Base-by-base conservation (phyloP, 2,888 invertebrate species). In the Abrostola triplasia region DNA sequence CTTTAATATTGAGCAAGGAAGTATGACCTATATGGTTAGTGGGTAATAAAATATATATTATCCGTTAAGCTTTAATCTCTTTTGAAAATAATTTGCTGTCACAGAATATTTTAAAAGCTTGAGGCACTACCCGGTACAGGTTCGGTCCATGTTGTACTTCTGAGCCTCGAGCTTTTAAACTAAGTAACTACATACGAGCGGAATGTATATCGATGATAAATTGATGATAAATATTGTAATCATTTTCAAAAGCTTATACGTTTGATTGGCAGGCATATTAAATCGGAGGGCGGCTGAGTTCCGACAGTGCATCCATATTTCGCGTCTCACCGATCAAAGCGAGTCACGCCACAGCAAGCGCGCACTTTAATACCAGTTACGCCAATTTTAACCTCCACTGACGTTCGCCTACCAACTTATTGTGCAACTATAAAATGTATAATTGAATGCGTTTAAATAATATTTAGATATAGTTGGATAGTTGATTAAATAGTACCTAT, bases 241-340 rank as follows among this genome's bases (percentile, higher is more conserved):
- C 53, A 48, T 60, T 59, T 50, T 47, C 48, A 58, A 48, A 56
- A 47, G 62, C 70, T 50, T 49, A 47, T 44, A 47, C 36, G 56
- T 70, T 73, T 72, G 66, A 76, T 78, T 75, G 76, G 69, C 64
- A 49, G 76, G 74, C 79, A 85, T 88, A 89, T 89, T 87, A 89
- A 88, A 88, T 69, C 64, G 59, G 59, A 50, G 54, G 58, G 62
- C 44, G 65, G 74, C 68, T 58, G 78, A 82, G 85, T 86, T 82
- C 84, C 87, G 73, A 51, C 69, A 80, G 81, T 77, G 88, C 86
- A 91, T 75, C 85, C 90, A 92, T 91, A 90, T 89, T 87, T 87
- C 86, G 68, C 92, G 87, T 85, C 82, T 85, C 81, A 82, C 67
- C 77, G 82, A 84, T 93, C 93, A 93, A 93, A 93, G 93, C 76